Conservation (phyloP, 2,888 invertebrate species). For the Melanostoma mellinum region DNA sequence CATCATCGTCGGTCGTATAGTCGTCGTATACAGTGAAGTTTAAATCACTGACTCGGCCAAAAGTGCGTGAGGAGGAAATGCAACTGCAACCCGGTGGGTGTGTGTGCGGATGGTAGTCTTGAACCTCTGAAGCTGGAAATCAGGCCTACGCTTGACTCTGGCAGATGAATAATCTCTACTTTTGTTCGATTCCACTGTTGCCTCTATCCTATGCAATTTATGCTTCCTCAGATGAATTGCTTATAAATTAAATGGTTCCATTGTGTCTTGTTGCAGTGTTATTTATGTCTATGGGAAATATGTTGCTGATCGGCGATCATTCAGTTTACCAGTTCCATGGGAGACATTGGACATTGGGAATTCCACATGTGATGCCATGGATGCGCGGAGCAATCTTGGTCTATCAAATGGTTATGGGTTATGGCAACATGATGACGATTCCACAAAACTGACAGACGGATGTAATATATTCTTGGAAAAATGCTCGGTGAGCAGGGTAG, state of each 20-base stretch:
- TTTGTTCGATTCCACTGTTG: slow-evolving; percentile 39
- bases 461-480: slow-evolving; percentile 64
- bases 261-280: slow-evolving; percentile 72
- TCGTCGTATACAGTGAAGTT: too few relatives aligned
- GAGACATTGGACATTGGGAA: slow-evolving; percentile 47
- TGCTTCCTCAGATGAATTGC: slow-evolving; percentile 73
- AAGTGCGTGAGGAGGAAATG: slow-evolving; percentile 49
- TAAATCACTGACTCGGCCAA: neutral
- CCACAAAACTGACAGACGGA: slow-evolving; percentile 59
- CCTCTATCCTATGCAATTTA: slow-evolving; percentile 50
- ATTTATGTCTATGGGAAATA: slow-evolving; percentile 71
- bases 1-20: neutral
- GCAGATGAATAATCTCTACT: slow-evolving; percentile 64
- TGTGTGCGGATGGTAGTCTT: slow-evolving; percentile 54
- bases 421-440: slow-evolving; percentile 57
- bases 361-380: slow-evolving; percentile 33
- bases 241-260: slow-evolving; percentile 73
- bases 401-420: slow-evolving; percentile 74
- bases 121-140: slow-evolving; percentile 22
- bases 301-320: slow-evolving; percentile 62
- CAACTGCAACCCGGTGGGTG: slow-evolving; percentile 59
- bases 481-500: slow-evolving; percentile 1
- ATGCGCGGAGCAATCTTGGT: slow-evolving; percentile 52
- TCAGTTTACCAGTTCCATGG: slow-evolving; percentile 44
- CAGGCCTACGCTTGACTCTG: slow-evolving; percentile 49